Percentiles rank a stretch among this genome's conserved stretches.
Conservation (phyloP, 2,797 vertebrate genomes). For the Dicrostonyx torquatus region DNA sequence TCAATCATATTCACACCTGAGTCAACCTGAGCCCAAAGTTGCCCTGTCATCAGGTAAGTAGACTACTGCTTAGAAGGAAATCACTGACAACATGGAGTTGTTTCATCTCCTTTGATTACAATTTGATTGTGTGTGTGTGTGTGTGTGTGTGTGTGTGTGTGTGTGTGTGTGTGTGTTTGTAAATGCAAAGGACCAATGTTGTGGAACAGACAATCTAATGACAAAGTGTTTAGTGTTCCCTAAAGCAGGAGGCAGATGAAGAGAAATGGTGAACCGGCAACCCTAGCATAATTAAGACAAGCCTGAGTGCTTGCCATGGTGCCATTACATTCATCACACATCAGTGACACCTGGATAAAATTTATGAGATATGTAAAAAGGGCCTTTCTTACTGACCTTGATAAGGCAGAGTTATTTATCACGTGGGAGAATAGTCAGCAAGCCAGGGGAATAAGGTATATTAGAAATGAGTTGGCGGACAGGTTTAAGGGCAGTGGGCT, state of each 20-base stretch:
- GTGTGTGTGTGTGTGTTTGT: slow-evolving; percentile 80
- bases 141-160: not conserved
- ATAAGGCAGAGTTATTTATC: slow-evolving; percentile 89
- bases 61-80: not conserved
- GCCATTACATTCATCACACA: slow-evolving; percentile 92
- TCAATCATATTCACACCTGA: not conserved
- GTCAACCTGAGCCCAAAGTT: not conserved
- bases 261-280: slow-evolving; percentile 90
- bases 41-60: not conserved
- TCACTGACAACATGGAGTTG: not conserved
- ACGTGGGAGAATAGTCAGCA: slow-evolving; percentile 83
- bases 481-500: slow-evolving; percentile 75
- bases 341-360: slow-evolving; percentile 90
- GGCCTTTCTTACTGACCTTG: slow-evolving; percentile 90
- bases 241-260: slow-evolving; percentile 92
- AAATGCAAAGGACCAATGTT: slow-evolving; percentile 90
- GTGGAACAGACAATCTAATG: slow-evolving; percentile 92
- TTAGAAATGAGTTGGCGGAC: slow-evolving; percentile 70
- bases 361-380: slow-evolving; percentile 92
- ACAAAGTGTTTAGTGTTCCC: slow-evolving; percentile 93
- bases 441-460: slow-evolving; percentile 73
- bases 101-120: not conserved
- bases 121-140: not conserved
- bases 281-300: slow-evolving; percentile 94
- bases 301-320: slow-evolving; percentile 89